Evolutionary conservation across 2,888 invertebrate genomes (phyloP), one percentile per base, ranked within the genome.

Genomic region (Chaetogeoica ovagalla): DNA sequence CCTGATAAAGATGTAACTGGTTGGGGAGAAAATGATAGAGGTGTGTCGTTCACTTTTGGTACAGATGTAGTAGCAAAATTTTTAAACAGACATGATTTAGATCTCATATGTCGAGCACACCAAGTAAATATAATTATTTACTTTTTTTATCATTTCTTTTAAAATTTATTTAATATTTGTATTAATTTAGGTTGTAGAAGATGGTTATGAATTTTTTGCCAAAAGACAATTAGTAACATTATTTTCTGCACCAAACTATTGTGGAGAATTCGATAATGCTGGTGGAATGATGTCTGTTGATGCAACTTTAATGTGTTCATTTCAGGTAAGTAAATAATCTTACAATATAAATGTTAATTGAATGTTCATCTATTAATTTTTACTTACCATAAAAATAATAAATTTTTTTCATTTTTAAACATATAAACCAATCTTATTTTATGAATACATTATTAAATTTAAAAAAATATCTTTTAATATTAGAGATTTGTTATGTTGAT

Each of bases 201-300:
- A 99, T 88, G 98, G 98, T 2, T 99, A 99, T 86, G 98, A 99
- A 86, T 99, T 98, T 88, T 98, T 98, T 88, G 98, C 98, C 21
- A 98, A 99, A 87, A 90, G 98, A 83, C 98, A 98, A 87, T 90
- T 99, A 85, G 98, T 99, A 77, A 99, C 98, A 2, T 88, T 98
- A 79, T 99, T 99, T 88, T 98, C 98, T n/a, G 97, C 97, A 66
- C 97, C 97, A 48, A 98, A 98, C 87, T 96, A 96, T 86, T 97
- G 96, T 86, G 96, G 97, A n/a, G 96, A 97, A 87, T 97, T 98
- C 86, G 97, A 98, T 87, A 98, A 98, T 86, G 98, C 98, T 74
- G 98, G 98, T 81, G 98, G 97, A 82, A 98, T 98, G 98, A 98
- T 98, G 98, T 96, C 95, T 82, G 98, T 99, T 55, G 98, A 98